Conservation (phyloP, 2,888 invertebrate species). For the Flexamia atlantica region DNA sequence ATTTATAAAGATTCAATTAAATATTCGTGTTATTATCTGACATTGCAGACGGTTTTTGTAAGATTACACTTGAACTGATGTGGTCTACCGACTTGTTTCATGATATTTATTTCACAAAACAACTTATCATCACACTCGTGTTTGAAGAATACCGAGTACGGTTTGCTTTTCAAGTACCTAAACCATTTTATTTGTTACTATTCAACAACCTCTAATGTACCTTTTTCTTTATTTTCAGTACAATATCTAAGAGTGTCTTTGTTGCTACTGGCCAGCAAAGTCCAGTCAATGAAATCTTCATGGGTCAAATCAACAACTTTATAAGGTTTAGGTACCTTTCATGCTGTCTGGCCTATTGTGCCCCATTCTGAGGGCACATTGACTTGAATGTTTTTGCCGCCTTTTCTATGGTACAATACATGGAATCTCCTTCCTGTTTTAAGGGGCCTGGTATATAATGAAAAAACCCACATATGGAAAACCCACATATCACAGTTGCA, state of each 20-base stretch:
- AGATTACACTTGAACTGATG: background rate
- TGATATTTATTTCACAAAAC: slow-evolving; percentile 3
- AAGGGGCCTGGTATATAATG: slow-evolving; percentile 44
- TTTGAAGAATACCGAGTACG: slow-evolving; percentile 3
- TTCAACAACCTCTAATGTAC: background rate
- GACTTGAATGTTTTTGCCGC: slow-evolving; percentile 51
- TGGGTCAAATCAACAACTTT: slow-evolving; percentile 10
- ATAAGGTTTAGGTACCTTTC: slow-evolving; percentile 51
- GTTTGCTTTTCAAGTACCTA: background rate
- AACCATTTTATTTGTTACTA: slow-evolving; percentile 26
- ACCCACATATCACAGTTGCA: no score
- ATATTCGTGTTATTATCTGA: background rate
- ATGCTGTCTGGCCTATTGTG: background rate
- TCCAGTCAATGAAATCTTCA: slow-evolving; percentile 44
- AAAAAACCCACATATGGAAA: no score
- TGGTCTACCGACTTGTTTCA: slow-evolving; percentile 11
- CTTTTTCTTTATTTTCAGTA: background rate
- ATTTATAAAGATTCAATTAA: slow-evolving; percentile 2
- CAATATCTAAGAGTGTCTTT: slow-evolving; percentile 1
- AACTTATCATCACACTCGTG: background rate
- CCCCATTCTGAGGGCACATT: slow-evolving; percentile 27
- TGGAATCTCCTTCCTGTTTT: slow-evolving; percentile 30
- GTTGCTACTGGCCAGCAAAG: slow-evolving; percentile 6
- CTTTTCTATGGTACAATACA: slow-evolving; percentile 37
- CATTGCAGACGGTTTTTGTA: background rate